These are phyloP conservation scores for Pyrgus malvae DNA, from an alignment of 2,888 invertebrate genomes.

Conservation along the genomic window DNA sequence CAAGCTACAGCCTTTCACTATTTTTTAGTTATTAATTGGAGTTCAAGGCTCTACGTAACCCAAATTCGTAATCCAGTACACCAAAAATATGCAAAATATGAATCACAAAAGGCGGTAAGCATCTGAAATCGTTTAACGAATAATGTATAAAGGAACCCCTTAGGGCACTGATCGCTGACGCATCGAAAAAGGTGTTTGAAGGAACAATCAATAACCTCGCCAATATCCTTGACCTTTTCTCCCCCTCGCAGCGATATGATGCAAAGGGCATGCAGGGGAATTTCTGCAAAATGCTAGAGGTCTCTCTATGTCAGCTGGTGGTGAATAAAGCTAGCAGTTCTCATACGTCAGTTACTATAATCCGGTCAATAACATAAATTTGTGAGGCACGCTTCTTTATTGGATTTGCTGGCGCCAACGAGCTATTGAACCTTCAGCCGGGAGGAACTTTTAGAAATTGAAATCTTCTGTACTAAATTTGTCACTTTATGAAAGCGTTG, in stretches of 20 bases:
- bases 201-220: conserved; percentile 70
- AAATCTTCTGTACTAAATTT: conserved; percentile 24
- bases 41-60: neutral
- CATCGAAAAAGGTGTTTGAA: conserved; percentile 68
- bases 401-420: conserved; percentile 68
- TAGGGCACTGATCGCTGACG: conserved; percentile 64
- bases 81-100: conserved; percentile 3
- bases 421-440: conserved; percentile 52
- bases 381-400: conserved; percentile 72
- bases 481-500: conserved; percentile 14
- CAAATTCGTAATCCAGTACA: neutral
- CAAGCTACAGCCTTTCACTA: too few relatives aligned
- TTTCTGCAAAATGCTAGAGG: conserved; percentile 42
- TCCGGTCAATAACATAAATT: conserved; percentile 79
- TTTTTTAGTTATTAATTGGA: too few relatives aligned
- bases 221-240: conserved; percentile 54
- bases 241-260: conserved; percentile 41
- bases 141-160: conserved; percentile 62
- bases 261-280: conserved; percentile 40
- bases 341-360: conserved; percentile 72
- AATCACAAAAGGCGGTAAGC: conserved; percentile 32
- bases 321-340: conserved; percentile 48
- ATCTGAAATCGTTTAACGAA: conserved; percentile 63
- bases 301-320: conserved; percentile 53
- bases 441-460: conserved; percentile 24